phyloP scores from a whole-genome alignment of 1,140 invertebrate species.

The Tribolium castaneum region DNA sequence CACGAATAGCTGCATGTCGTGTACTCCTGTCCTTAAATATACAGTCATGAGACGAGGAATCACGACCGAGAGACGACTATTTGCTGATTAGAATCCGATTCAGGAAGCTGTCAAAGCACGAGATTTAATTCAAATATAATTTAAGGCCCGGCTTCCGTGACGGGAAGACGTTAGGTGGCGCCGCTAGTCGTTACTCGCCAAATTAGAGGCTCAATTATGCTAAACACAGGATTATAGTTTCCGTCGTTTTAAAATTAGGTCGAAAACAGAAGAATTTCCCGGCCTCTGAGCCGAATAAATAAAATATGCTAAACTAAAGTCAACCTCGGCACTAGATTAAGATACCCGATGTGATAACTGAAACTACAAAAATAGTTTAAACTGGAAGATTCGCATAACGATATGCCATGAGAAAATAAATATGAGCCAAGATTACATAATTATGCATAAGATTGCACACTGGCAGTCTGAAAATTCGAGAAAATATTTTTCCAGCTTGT shows the following conservation, averaged over 20 bases:
- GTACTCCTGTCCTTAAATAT: slow-evolving; percentile 39
- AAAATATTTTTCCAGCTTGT: not conserved
- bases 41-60: not conserved
- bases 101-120: no score
- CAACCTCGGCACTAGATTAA: not conserved
- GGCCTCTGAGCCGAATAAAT: not conserved
- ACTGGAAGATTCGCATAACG: not conserved
- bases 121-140: no score
- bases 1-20: slow-evolving; percentile 49
- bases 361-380: not conserved
- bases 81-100: no score
- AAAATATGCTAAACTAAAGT: not conserved
- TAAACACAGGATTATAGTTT: no score
- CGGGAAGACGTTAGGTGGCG: no score
- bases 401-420: not conserved
- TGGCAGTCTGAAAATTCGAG: not conserved
- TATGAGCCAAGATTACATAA: not conserved
- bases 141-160: no score
- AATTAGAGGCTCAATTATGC: no score
- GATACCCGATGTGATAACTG: not conserved
- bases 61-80: not conserved
- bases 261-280: no score
- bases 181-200: no score
- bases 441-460: not conserved
- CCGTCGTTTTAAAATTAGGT: no score